phyloP scores from a whole-genome alignment of 2,888 invertebrate genomes.

The Archaeoteleia sp. region DNA sequence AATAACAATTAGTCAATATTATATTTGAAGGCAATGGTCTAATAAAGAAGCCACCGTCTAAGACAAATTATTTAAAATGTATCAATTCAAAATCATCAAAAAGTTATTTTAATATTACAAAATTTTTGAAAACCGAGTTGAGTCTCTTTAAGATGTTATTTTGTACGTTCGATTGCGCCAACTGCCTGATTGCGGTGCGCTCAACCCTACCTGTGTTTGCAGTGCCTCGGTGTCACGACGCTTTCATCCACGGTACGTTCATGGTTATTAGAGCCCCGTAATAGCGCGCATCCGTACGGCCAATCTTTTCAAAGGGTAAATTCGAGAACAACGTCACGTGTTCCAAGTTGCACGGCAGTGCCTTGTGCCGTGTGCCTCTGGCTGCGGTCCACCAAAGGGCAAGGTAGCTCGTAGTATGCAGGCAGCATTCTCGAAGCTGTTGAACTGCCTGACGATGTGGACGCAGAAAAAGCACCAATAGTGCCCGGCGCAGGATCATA shows the following conservation, averaged over 20 bases:
- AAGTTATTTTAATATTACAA: no score
- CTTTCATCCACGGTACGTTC: constrained; percentile 22
- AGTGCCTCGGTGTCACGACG: no score
- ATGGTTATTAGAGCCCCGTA: constrained; percentile 36
- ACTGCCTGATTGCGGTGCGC: no score
- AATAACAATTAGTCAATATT: no score
- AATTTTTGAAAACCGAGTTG: no score
- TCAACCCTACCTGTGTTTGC: no score
- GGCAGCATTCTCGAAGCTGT: constrained; percentile 69
- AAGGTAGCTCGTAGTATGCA: constrained; percentile 61
- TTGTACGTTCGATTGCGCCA: no score
- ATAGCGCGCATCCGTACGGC: constrained; percentile 26
- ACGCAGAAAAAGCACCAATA: constrained; percentile 48
- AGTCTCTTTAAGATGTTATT: no score
- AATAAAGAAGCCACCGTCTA: no score
- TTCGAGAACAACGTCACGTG: constrained; percentile 45
- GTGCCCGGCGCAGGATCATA: constrained; percentile 40
- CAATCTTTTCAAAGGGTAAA: constrained; percentile 48
- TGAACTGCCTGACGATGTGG: constrained; percentile 61
- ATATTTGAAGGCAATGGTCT: no score
- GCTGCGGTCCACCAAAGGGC: constrained; percentile 51
- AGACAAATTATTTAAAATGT: no score
- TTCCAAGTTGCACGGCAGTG: constrained; percentile 46
- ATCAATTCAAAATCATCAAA: no score
- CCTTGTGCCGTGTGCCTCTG: background rate